Evolutionary conservation across 2,888 invertebrate genomes (phyloP), one percentile per base, ranked within the genome.

Genomic region (Homarus gammarus): DNA sequence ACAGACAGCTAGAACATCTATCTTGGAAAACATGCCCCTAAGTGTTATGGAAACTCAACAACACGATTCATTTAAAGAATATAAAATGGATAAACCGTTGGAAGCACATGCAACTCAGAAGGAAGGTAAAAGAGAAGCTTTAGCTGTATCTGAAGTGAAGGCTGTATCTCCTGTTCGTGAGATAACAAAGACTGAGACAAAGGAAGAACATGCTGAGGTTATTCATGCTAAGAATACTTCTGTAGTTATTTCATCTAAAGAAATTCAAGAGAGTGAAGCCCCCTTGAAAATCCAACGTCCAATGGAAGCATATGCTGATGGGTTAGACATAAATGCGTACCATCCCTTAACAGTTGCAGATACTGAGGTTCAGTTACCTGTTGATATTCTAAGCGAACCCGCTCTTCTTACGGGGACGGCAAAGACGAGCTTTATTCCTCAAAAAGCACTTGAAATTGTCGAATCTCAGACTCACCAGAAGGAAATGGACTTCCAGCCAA

Each of bases 391-490:
- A 49, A 73, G 64, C 18, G 64, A 81, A n/a, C 73, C 79, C 36
- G 73, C 22, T n/a, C 81, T 81, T 3, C 15, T 68, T 40, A 84
- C 90, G n/a, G 61, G 79, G 22, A 84, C 56, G 64, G 90, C 90
- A 27, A 90, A 51, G 33, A 56, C 87, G 38, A 79, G 81, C 44
- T 84, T 90, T 38, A 78, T 87, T 56, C 79, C 87, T 36, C 87
- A 90, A 75, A 90, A 77, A 73, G 90, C 90, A 38, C 15, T 90
- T 49, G 90, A 90, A 81, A 51, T 90, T 38, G 64, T 84, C 18
- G 90, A 90, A 81, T 87, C 84, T 40, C 87, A 79, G 40, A 68
- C 87, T 73, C 90, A 90, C 73, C 84, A 84, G 36, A 90, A 87
- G 36, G 90, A 90, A 56, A 78, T 84, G 49, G 79, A 90, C 33